Conservation (phyloP, 2,888 invertebrate genomes). For the Eupithecia abbreviata region DNA sequence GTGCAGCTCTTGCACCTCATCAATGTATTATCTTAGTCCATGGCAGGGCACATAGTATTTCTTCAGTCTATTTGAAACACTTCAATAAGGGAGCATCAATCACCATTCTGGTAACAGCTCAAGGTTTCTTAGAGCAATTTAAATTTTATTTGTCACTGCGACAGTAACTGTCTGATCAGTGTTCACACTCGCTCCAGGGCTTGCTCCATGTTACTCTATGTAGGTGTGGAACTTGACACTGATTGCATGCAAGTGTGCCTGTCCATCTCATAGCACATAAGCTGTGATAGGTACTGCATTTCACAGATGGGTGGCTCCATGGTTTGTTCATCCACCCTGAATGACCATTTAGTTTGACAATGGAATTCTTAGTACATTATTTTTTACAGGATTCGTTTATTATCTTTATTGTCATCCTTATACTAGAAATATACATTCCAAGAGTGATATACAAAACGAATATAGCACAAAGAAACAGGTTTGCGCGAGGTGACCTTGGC, state of each 20-base stretch:
- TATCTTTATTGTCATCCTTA: neutral
- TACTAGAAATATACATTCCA: neutral
- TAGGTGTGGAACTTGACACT: constrained; percentile 15
- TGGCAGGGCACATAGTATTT: neutral
- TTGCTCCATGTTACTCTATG: neutral
- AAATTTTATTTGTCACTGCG: neutral
- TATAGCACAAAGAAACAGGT: constrained; percentile 1
- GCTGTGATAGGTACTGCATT: neutral
- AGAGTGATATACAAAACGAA: neutral
- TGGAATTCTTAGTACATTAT: neutral
- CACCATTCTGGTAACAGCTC: neutral
- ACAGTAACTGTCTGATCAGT: neutral
- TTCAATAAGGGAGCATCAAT: neutral
- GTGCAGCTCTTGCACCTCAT: neutral
- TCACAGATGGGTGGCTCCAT: constrained; percentile 7
- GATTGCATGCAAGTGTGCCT: neutral
- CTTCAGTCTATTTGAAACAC: neutral
- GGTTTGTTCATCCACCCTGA: constrained; percentile 7
- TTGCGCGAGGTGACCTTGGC: constrained; percentile 15
- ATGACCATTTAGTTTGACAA: neutral
- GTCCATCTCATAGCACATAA: neutral
- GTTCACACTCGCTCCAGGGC: neutral
- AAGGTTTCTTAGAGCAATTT: neutral
- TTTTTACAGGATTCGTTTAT: neutral
- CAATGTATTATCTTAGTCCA: neutral